These are phyloP conservation scores for Drosophila recens DNA, from an alignment of 2,888 invertebrate species.

Conservation along the genomic window DNA sequence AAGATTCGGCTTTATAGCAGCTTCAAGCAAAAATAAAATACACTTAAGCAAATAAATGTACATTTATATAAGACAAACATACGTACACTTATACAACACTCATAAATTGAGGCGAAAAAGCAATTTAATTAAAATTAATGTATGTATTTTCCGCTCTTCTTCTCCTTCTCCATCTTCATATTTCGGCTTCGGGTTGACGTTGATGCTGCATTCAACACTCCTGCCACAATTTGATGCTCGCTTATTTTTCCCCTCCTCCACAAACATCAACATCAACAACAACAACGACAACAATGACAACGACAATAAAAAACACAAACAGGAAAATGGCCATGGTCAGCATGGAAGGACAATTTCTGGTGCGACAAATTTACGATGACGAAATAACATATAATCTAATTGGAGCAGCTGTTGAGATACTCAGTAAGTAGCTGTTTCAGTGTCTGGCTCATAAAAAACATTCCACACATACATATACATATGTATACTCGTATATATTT, in stretches of 20 bases:
- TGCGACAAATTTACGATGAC: conserved; percentile 97
- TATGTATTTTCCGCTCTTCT: conserved; percentile 55
- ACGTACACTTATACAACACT: conserved; percentile 28
- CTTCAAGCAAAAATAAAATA: conserved; percentile 32
- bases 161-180: conserved; percentile 36
- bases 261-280: conserved; percentile 21
- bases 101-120: conserved; percentile 57
- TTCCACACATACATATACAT: conserved; percentile 9
- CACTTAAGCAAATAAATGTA: conserved; percentile 27
- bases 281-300: conserved; percentile 24
- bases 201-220: conserved; percentile 36
- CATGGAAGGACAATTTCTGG: conserved; percentile 98
- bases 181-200: conserved; percentile 46
- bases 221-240: conserved; percentile 27
- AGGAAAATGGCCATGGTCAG: conserved; percentile 96
- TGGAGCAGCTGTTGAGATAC: conserved; percentile 94
- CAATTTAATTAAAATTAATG: conserved; percentile 82
- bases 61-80: conserved; percentile 25
- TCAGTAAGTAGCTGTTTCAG: conserved; percentile 89
- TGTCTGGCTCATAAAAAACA: conserved; percentile 19
- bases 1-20: conserved; percentile 35
- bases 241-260: background rate
- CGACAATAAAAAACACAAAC: conserved; percentile 44
- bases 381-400: conserved; percentile 97
- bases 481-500: background rate